Evolutionary conservation across 2,797 vertebrate genomes (phyloP).

Genomic region (Arrhamphus sclerolepis): DNA sequence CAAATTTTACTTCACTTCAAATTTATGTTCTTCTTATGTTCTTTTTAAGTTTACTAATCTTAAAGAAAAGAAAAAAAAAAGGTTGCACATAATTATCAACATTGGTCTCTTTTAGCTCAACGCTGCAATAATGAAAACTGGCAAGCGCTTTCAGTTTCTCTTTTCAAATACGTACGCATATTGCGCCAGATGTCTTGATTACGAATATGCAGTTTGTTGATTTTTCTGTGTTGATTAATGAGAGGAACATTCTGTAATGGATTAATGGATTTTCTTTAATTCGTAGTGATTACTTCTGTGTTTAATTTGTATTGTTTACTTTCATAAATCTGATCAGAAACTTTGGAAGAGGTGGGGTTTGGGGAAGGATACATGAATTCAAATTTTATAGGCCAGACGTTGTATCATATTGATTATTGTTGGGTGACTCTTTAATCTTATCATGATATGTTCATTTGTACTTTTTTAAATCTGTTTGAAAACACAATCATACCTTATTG

Average conservation of each 20-base stretch:
- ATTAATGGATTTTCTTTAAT: constrained; percentile 57
- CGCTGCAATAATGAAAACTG: constrained; percentile 55
- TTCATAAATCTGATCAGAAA: constrained; percentile 36
- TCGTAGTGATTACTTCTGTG: constrained; percentile 47
- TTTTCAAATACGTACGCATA: constrained; percentile 20
- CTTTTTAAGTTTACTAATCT: constrained; percentile 46
- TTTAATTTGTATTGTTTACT: constrained; percentile 48
- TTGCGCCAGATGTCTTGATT: constrained; percentile 64
- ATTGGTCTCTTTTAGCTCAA: constrained; percentile 26
- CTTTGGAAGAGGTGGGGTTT: constrained; percentile 7
- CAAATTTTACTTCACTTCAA: constrained; percentile 40
- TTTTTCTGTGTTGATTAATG: constrained; percentile 54
- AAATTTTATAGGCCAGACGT: constrained; percentile 44
- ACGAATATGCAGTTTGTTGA: constrained; percentile 66
- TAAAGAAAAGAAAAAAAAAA: constrained; percentile 21
- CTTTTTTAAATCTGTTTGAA: constrained; percentile 72
- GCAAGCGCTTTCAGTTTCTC: constrained; percentile 15
- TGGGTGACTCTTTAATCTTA: constrained; percentile 62
- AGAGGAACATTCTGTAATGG: constrained; percentile 36
- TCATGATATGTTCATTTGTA: constrained; percentile 71
- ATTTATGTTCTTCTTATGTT: constrained; percentile 33
- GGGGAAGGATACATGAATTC: constrained; percentile 28
- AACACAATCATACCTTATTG: constrained; percentile 79
- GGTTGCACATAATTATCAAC: constrained; percentile 37
- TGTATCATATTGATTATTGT: constrained; percentile 64